Percentiles rank a stretch among this genome's conserved stretches.
Evolutionary conservation across 2,797 vertebrate species (phyloP).

Genomic region (Menidia menidia): DNA sequence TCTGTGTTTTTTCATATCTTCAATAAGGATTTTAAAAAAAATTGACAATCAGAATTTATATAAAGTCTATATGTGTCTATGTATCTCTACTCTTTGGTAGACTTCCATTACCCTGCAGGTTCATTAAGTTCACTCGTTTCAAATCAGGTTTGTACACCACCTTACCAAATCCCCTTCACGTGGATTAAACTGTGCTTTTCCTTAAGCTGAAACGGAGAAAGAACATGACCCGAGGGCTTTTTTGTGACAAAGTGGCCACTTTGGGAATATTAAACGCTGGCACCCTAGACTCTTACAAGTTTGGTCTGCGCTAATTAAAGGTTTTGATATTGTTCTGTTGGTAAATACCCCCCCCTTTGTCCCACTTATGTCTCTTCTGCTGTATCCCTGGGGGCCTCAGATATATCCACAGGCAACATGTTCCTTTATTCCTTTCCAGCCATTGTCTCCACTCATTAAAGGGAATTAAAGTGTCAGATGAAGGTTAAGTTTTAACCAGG

Average conservation of each 20-base stretch:
- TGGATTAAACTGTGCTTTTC: conserved; percentile 77
- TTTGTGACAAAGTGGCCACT: conserved; percentile 48
- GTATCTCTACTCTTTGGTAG: neutral
- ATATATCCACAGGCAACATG: conserved; percentile 72
- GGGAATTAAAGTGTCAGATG: conserved; percentile 73
- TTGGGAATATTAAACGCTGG: conserved; percentile 66
- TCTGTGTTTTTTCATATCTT: neutral
- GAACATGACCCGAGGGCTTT: conserved; percentile 60
- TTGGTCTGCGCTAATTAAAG: conserved; percentile 84
- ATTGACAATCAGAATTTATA: neutral
- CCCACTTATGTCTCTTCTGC: conserved; percentile 74
- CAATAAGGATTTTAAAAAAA: neutral
- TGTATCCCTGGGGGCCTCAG: conserved; percentile 78
- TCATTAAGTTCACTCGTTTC: conserved; percentile 63
- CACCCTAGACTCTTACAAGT: conserved; percentile 72
- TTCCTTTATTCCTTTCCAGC: conserved; percentile 54
- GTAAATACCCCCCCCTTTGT: conserved; percentile 89
- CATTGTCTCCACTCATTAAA: conserved; percentile 72
- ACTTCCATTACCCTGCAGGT: conserved; percentile 27
- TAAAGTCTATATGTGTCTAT: neutral
- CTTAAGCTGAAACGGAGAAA: conserved; percentile 69
- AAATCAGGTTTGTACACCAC: conserved; percentile 48
- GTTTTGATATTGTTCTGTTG: conserved; percentile 82
- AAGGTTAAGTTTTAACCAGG: conserved; percentile 59
- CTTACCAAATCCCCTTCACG: conserved; percentile 69